Evolutionary conservation across 2,113 vertebrate species (phyloP), one percentile per base, ranked within the genome.

Genomic region (Physeter macrocephalus): DNA sequence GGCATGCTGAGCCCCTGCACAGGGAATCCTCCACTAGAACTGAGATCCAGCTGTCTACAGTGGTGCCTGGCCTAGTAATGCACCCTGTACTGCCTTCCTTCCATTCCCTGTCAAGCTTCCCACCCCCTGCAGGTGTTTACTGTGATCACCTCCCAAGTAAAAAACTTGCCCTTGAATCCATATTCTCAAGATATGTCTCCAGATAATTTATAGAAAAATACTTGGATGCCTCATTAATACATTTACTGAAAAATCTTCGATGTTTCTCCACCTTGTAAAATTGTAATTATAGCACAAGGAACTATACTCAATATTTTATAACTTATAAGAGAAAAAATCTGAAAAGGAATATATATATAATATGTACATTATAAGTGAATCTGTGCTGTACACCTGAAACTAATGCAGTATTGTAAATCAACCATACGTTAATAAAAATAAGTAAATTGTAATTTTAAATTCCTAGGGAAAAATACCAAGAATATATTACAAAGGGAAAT

Each of bases 1-100:
- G 59, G 4, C n/a, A n/a, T 21, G 3, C 15, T 8, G 23, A 14
- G 3, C 6, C 4, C 11, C 8, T 17, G 3, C 34, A 21, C 14
- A 59, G 23, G 29, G 23, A n/a, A 84, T 52, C 59, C 34, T 36
- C 10, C 29, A 25, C 2, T 67, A 67, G 21, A 3, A 52, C 2
- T 39, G 59, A 43, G 2, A 31, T 54, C 59, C 18, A 54, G 36
- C 7, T 67, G 1, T 25, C 46, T 18, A 46, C 4, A n/a, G 11
- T 64, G 25, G 27, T 20, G 8, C 1, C 54, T 71, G 46, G 21
- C 20, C 21, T 23, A 41, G 18, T n/a, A 61, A 81, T 5, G 2
- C 5, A 36, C 2, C 9, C 20, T 8, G 1, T 14, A 7, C 29
- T 64, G 4, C 15, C 27, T 7, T 61, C 75, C 49, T 85, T 61